Evolutionary conservation across 2,888 invertebrate genomes (phyloP).

Genomic region (Euplagia quadripunctaria): DNA sequence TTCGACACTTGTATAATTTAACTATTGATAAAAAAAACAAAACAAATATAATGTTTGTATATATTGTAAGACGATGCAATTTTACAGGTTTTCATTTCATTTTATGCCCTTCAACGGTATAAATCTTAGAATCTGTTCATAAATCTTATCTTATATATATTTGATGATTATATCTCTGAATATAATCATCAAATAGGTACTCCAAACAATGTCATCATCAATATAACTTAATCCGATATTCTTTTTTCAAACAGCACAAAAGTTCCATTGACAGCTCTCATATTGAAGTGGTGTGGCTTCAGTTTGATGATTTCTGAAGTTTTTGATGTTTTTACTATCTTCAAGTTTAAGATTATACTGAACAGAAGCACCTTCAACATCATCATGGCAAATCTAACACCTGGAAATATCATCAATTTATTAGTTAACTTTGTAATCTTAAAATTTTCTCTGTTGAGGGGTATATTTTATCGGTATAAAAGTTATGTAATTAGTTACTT

Average conservation of each 20-base stretch:
- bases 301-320: conserved; percentile 67
- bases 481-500: too few relatives aligned
- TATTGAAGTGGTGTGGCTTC: conserved; percentile 50
- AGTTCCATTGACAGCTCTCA: conserved; percentile 61
- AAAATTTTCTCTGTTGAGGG: too few relatives aligned
- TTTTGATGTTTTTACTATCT: conserved; percentile 64
- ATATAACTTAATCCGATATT: conserved; percentile 25
- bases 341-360: conserved; percentile 63
- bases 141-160: too few relatives aligned
- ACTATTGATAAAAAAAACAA: too few relatives aligned
- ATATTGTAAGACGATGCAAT: too few relatives aligned
- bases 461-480: too few relatives aligned
- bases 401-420: conserved; percentile 50
- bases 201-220: conserved; percentile 30
- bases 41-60: too few relatives aligned
- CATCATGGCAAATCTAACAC: conserved; percentile 73
- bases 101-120: too few relatives aligned
- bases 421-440: not conserved
- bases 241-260: conserved; percentile 54
- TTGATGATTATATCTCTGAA: too few relatives aligned
- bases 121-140: too few relatives aligned
- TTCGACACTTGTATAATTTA: too few relatives aligned
- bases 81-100: too few relatives aligned
- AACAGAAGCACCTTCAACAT: conserved; percentile 69
- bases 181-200: conserved; percentile 23